Evolutionary conservation across 2,797 vertebrate genomes (phyloP).

Genomic region (Valencia hispanica): DNA sequence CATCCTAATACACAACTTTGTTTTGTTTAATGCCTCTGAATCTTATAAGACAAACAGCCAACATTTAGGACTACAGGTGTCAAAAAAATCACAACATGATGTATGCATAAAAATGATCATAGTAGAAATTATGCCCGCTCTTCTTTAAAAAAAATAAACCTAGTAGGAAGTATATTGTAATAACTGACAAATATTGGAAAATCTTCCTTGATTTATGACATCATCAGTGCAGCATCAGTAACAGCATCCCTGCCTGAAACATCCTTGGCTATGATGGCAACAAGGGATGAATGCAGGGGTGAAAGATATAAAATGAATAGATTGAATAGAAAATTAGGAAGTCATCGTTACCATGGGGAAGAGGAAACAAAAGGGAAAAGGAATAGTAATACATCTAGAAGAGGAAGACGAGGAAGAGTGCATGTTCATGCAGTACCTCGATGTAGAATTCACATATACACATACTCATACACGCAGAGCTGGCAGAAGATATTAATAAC

Average conservation of each 20-base stretch:
- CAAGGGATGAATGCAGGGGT: slow-evolving; percentile 12
- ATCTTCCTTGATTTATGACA: slow-evolving; percentile 37
- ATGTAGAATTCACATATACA: slow-evolving; percentile 56
- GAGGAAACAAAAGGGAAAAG: slow-evolving; percentile 30
- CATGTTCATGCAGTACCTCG: slow-evolving; percentile 59
- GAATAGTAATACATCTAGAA: slow-evolving; percentile 22
- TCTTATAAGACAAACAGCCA: too few species aligned
- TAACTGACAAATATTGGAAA: slow-evolving; percentile 30
- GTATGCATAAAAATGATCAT: background rate
- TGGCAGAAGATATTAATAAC: slow-evolving; percentile 81
- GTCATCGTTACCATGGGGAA: slow-evolving; percentile 13
- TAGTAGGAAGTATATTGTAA: slow-evolving; percentile 13
- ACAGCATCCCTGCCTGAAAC: slow-evolving; percentile 25
- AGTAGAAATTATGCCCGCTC: slow-evolving; percentile 12
- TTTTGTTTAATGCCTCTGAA: too few species aligned
- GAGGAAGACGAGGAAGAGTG: slow-evolving; percentile 50
- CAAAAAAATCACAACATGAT: background rate
- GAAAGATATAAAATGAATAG: slow-evolving; percentile 16
- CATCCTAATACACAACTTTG: background rate
- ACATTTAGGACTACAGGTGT: background rate
- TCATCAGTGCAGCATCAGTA: background rate
- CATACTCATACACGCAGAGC: slow-evolving; percentile 46
- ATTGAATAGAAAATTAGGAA: slow-evolving; percentile 11
- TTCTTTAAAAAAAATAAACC: slow-evolving; percentile 8
- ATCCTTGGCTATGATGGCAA: slow-evolving; percentile 28